These are phyloP conservation scores for Protomyctophum bolini DNA, from an alignment of 2,113 vertebrate species.

Conservation along the genomic window DNA sequence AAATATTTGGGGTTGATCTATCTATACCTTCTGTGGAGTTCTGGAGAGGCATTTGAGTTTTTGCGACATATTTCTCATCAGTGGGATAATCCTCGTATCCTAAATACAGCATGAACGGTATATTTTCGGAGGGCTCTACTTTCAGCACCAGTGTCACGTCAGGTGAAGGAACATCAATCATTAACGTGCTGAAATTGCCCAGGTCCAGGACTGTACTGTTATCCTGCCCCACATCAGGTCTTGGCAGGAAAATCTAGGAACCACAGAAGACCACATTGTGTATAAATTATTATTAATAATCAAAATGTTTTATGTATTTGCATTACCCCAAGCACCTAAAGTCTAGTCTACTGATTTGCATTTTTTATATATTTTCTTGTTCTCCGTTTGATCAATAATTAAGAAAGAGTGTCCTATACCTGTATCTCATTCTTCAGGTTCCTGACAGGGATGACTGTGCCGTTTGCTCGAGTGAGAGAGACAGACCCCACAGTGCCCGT, in stretches of 20 bases:
- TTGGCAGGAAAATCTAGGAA: conserved; percentile 87
- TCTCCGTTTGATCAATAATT: no score
- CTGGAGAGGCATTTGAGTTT: conserved; percentile 75
- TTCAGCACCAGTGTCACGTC: conserved; percentile 86
- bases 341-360: no score
- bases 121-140: conserved; percentile 80
- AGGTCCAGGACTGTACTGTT: conserved; percentile 82
- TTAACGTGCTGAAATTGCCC: conserved; percentile 81
- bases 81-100: conserved; percentile 85
- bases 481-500: conserved; percentile 86
- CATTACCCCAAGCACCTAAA: no score
- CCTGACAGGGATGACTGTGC: conserved; percentile 80
- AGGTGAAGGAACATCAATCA: conserved; percentile 82
- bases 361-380: no score
- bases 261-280: conserved; percentile 15
- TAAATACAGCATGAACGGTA: conserved; percentile 83
- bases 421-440: conserved; percentile 87
- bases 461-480: conserved; percentile 81
- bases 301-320: no score
- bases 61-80: conserved; percentile 78
- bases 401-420: conserved; percentile 69
- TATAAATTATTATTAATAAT: neutral
- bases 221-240: conserved; percentile 61
- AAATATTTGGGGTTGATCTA: neutral
- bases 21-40: conserved; percentile 76